Evolutionary conservation across 2,888 invertebrate species (phyloP).

Genomic region (Apotomis capreana): DNA sequence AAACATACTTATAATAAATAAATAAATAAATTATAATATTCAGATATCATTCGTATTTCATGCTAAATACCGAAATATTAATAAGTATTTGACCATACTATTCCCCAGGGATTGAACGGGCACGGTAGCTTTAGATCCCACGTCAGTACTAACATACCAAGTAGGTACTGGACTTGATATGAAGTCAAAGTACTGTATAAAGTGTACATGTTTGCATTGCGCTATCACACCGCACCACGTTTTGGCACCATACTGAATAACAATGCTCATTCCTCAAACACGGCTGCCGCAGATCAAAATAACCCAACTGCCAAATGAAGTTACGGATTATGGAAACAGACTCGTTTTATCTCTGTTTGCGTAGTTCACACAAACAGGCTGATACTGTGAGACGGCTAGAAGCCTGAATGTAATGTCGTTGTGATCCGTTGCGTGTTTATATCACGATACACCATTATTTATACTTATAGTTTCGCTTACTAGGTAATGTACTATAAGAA

Average conservation of each 20-base stretch:
- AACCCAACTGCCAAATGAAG: constrained; percentile 23
- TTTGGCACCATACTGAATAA: constrained; percentile 30
- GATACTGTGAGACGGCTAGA: not conserved
- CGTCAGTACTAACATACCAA: too few relatives aligned
- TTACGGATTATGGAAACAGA: constrained; percentile 19
- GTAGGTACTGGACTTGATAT: not conserved
- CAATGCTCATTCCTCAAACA: constrained; percentile 25
- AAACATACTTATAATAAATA: too few relatives aligned
- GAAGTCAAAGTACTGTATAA: constrained; percentile 6
- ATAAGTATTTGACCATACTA: too few relatives aligned
- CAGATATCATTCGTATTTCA: too few relatives aligned
- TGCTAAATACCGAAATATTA: too few relatives aligned
- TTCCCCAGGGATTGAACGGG: too few relatives aligned
- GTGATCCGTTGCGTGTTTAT: not conserved
- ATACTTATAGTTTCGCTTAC: too few relatives aligned
- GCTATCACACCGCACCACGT: constrained; percentile 22
- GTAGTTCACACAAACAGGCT: not conserved
- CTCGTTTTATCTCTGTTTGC: constrained; percentile 21
- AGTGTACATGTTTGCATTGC: not conserved
- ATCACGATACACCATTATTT: not conserved
- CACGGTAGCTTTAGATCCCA: too few relatives aligned
- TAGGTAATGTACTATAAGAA: too few relatives aligned
- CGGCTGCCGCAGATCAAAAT: constrained; percentile 18
- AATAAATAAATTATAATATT: too few relatives aligned
- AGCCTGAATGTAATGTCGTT: not conserved